phyloP scores from a whole-genome alignment of 2,797 vertebrate species.

The Sebastes goodei region DNA sequence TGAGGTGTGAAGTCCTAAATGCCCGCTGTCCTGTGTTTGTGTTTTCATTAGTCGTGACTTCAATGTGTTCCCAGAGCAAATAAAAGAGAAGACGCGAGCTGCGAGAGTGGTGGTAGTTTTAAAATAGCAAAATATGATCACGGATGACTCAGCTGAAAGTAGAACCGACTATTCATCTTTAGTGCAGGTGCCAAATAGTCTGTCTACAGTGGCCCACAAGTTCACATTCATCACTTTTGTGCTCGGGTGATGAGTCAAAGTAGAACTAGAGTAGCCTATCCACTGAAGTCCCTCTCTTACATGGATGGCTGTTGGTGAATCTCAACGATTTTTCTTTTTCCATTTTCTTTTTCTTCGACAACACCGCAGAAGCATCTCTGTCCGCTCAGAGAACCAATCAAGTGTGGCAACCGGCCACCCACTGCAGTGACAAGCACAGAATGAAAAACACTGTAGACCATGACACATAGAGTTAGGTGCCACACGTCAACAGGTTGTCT shows the following conservation, averaged over 20 bases:
- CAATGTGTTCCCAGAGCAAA: slow-evolving; percentile 35
- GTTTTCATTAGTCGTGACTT: slow-evolving; percentile 52
- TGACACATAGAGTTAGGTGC: slow-evolving; percentile 74
- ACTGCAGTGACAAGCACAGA: slow-evolving; percentile 65
- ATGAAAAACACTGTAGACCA: slow-evolving; percentile 76
- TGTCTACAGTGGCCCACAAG: slow-evolving; percentile 8
- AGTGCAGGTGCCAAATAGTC: not conserved
- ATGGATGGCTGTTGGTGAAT: slow-evolving; percentile 44
- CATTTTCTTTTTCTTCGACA: slow-evolving; percentile 52
- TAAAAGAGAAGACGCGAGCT: not conserved
- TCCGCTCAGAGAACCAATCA: slow-evolving; percentile 68
- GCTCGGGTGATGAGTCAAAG: slow-evolving; percentile 30
- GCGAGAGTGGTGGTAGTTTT: not conserved
- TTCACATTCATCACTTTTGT: slow-evolving; percentile 29
- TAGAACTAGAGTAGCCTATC: slow-evolving; percentile 11
- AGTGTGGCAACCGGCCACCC: slow-evolving; percentile 70
- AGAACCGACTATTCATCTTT: slow-evolving; percentile 16
- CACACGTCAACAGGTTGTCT: slow-evolving; percentile 78
- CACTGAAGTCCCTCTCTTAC: slow-evolving; percentile 27
- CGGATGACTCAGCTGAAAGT: slow-evolving; percentile 34
- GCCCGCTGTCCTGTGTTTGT: slow-evolving; percentile 41
- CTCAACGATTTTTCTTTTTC: slow-evolving; percentile 47
- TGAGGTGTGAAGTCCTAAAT: slow-evolving; percentile 54
- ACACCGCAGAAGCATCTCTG: slow-evolving; percentile 60
- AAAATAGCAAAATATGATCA: slow-evolving; percentile 25